These are phyloP conservation scores for Psittacula echo DNA, from an alignment of 2,797 vertebrate species.

Conservation along the genomic window DNA sequence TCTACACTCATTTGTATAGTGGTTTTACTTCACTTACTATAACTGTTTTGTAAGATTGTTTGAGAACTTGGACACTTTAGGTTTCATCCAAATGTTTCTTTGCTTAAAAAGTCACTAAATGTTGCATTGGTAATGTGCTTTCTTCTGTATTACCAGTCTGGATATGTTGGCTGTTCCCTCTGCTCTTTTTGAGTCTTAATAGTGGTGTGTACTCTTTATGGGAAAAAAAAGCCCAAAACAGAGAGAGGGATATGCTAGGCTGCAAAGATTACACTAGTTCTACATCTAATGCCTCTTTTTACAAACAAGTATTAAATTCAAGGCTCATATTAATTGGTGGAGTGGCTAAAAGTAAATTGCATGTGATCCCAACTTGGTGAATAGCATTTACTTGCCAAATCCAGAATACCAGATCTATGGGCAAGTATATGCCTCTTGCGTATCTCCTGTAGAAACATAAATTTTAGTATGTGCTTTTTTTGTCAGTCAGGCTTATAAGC, in stretches of 20 bases:
- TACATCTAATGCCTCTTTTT: not conserved
- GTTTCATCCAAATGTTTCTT: not conserved
- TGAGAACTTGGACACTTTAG: not conserved
- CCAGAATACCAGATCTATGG: not conserved
- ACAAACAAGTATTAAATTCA: not conserved
- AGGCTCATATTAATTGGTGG: not conserved
- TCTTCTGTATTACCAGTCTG: not conserved
- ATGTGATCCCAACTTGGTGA: not conserved
- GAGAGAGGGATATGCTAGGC: not conserved
- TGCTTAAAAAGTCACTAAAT: not conserved
- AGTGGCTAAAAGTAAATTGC: not conserved
- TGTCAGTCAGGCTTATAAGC: not conserved
- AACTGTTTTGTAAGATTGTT: not conserved
- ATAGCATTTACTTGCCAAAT: not conserved
- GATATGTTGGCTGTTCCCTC: not conserved
- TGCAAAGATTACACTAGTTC: not conserved
- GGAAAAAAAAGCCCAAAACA: not conserved
- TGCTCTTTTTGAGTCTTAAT: not conserved
- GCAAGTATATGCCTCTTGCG: not conserved
- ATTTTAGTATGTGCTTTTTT: not conserved
- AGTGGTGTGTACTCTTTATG: not conserved
- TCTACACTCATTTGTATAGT: not conserved
- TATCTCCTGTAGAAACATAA: not conserved
- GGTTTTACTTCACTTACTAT: not conserved
- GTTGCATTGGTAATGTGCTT: not conserved